phyloP scores from a whole-genome alignment of 2,888 invertebrate species.

The Tetanocera ferruginea region DNA sequence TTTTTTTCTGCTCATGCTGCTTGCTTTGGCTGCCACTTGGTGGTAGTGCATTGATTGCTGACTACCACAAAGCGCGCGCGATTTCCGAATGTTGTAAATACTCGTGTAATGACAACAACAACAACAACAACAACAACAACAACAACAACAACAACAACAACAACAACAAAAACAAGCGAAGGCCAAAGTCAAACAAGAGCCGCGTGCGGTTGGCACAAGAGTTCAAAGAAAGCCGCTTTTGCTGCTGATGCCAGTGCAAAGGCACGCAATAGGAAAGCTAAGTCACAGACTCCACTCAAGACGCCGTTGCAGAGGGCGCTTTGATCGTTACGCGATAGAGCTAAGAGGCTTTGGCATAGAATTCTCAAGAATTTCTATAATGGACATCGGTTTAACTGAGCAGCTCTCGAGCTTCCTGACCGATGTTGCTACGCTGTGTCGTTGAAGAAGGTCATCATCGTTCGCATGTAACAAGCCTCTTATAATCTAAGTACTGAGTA shows the following conservation, averaged over 20 bases:
- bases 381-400: not conserved
- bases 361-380: constrained; percentile 3
- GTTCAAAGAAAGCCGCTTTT: constrained; percentile 33
- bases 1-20: not conserved
- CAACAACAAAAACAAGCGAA: not conserved
- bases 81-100: constrained; percentile 35
- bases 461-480: not conserved
- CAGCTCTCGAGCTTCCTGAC: not conserved
- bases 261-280: constrained; percentile 10
- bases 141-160: constrained; percentile 34
- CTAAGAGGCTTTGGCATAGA: not conserved
- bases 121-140: not conserved
- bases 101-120: constrained; percentile 36
- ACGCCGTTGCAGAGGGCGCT: constrained; percentile 7
- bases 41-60: constrained; percentile 42
- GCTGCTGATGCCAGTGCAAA: not conserved
- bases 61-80: constrained; percentile 32
- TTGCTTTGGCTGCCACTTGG: constrained; percentile 26
- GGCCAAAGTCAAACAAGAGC: constrained; percentile 25
- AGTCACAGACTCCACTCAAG: not conserved
- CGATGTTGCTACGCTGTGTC: not conserved
- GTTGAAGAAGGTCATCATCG: too few species aligned
- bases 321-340: not conserved
- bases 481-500: too few species aligned
- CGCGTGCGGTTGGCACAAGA: constrained; percentile 24